Base-by-base conservation (phyloP, 2,797 vertebrate genomes). In the Tenualosa ilisha region DNA sequence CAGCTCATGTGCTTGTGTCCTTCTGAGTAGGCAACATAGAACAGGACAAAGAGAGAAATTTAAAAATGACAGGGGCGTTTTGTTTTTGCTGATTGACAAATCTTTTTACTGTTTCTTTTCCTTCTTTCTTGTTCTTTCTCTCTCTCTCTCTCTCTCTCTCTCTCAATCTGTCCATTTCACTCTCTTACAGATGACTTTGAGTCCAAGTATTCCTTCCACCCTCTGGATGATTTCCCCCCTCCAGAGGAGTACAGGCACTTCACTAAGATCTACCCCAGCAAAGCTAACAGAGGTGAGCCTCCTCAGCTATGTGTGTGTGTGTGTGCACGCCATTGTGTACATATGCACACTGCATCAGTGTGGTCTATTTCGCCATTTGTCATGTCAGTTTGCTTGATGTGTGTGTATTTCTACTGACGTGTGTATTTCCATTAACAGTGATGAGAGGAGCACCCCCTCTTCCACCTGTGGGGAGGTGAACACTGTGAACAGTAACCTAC, bases 151-250 rank as follows among this genome's bases (percentile, higher is more conserved):
- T 15, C 17, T 75, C 22, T 61, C 53, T 83, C 9, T 51, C 2
- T 15, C 11, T n/a, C 31, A 17, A 53, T 37, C 22, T 0, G 3
- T 79, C n/a, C 59, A 20, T 54, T 54, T 13, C 54, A 20, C 31
- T 85, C 26, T 12, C 24, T 59, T 12, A 8, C 81, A 99, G 98
- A 99, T 91, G 98, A 98, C 86, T 99, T 99, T 93, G 98, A 99
- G 91, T 97, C 98, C 84, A 98, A 97, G 91, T 99, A 98, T 88
- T 98, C 97, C 43, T 99, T 99, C 89, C 98, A 99, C 89, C 94
- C 97, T 0, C 94, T 98, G 20, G 97, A 98, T 87, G 98, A 99
- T 88, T 99, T 99, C 89, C 98, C 98, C 86, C 96, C 97, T 86
- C 98, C 98, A 0, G 98, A 99, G 75, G 97, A 98, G 83, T 98